phyloP scores from a whole-genome alignment of 2,888 invertebrate species.

The Caenorhabditis sp. region DNA sequence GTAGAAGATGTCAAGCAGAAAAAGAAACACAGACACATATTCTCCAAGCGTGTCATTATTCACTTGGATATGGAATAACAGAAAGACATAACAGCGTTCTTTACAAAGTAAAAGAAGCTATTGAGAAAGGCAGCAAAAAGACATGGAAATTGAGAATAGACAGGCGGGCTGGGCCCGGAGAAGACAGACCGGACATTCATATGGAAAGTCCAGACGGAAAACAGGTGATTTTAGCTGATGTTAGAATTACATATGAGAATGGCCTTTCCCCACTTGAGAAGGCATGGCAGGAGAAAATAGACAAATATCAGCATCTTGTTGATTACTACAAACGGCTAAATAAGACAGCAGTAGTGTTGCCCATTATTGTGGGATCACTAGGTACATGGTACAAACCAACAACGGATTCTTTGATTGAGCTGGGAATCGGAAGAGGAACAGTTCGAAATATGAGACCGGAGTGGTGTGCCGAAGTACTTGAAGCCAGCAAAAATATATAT shows the following conservation, averaged over 20 bases:
- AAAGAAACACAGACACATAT: no score
- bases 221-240: constrained; percentile 6
- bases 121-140: background rate
- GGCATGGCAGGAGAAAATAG: background rate
- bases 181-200: no score
- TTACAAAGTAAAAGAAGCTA: background rate
- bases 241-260: constrained; percentile 10
- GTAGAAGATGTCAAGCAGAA: constrained; percentile 3
- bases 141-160: background rate
- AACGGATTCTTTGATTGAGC: background rate
- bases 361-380: constrained; percentile 1
- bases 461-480: background rate
- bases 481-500: constrained; percentile 9
- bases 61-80: background rate
- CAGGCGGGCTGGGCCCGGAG: background rate
- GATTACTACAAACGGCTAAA: background rate
- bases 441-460: background rate
- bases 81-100: constrained; percentile 6
- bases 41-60: constrained; percentile 3
- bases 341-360: background rate
- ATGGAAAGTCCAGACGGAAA: background rate
- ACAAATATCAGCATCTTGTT: constrained; percentile 10
- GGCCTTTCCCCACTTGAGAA: background rate
- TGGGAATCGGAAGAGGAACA: background rate
- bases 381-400: constrained; percentile 8